Conservation (phyloP, 2,797 vertebrate genomes). For the Gouania willdenowi region DNA sequence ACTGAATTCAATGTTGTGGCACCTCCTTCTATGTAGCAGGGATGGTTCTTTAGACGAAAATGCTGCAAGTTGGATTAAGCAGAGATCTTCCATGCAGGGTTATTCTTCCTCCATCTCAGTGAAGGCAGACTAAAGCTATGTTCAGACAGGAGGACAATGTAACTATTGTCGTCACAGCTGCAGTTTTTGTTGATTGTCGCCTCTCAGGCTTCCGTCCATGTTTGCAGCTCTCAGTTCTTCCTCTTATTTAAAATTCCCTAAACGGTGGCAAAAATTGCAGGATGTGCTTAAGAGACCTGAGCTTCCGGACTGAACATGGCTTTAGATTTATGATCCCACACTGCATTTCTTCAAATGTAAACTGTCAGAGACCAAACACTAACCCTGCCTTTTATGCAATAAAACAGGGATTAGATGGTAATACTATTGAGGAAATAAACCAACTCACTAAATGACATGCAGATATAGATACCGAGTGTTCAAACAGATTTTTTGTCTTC, state of each 20-base stretch:
- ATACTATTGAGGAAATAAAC: no score
- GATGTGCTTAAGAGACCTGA: no score
- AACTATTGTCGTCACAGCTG: no score
- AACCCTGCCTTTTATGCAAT: constrained; percentile 4
- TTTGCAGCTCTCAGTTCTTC: constrained; percentile 9
- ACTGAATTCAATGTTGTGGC: not conserved
- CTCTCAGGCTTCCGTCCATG: constrained; percentile 9
- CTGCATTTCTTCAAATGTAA: constrained; percentile 3
- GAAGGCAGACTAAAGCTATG: not conserved
- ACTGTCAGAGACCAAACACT: constrained; percentile 14
- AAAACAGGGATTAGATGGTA: no score
- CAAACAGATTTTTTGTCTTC: constrained; percentile 21
- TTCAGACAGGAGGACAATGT: not conserved
- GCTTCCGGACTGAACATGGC: constrained; percentile 9
- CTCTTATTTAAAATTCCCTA: no score
- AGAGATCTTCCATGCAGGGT: constrained; percentile 2
- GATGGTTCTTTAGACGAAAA: no score
- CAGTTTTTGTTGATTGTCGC: no score
- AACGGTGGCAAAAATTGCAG: no score
- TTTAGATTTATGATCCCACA: not conserved
- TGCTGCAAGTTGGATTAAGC: not conserved
- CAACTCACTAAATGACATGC: no score
- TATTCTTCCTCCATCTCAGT: not conserved
- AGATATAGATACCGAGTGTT: no score
- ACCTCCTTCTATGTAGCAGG: not conserved